Conservation (phyloP, 2,888 invertebrate genomes). For the Diarsia dahlii region DNA sequence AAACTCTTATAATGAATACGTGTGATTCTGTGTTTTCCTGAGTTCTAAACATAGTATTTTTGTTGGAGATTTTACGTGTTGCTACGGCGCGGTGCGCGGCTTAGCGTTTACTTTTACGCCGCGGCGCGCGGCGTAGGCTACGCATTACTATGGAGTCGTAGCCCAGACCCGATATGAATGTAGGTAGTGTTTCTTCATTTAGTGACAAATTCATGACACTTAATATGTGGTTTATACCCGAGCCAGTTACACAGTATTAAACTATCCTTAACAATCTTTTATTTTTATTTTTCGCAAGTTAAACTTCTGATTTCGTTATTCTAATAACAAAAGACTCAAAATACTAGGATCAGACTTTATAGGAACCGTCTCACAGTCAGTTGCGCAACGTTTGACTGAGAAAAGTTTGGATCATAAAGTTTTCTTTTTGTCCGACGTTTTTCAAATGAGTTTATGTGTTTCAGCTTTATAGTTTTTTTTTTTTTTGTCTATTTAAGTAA, state of each 20-base stretch:
- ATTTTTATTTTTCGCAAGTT: background rate
- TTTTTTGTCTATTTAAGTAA: background rate
- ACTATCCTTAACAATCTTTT: background rate
- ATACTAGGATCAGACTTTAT: slow-evolving; percentile 60
- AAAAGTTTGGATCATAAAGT: slow-evolving; percentile 49
- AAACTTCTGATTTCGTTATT: slow-evolving; percentile 25
- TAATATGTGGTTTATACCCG: no score
- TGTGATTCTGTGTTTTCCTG: no score
- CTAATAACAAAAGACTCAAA: slow-evolving; percentile 25
- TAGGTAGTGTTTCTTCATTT: background rate
- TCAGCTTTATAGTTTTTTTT: background rate
- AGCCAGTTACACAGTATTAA: no score
- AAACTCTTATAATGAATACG: no score
- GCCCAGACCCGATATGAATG: background rate
- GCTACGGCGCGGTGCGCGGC: no score
- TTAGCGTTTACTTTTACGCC: slow-evolving; percentile 8
- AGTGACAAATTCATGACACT: background rate
- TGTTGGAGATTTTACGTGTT: background rate
- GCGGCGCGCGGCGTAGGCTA: no score
- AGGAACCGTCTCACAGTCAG: slow-evolving; percentile 53
- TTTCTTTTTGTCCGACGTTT: slow-evolving; percentile 36
- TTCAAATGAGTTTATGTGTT: slow-evolving; percentile 26
- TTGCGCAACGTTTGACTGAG: slow-evolving; percentile 51
- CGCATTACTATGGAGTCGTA: background rate
- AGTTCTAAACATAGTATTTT: background rate